These are phyloP conservation scores for Acipenser oxyrinchus DNA, from an alignment of 2,797 vertebrate genomes.

Conservation along the genomic window DNA sequence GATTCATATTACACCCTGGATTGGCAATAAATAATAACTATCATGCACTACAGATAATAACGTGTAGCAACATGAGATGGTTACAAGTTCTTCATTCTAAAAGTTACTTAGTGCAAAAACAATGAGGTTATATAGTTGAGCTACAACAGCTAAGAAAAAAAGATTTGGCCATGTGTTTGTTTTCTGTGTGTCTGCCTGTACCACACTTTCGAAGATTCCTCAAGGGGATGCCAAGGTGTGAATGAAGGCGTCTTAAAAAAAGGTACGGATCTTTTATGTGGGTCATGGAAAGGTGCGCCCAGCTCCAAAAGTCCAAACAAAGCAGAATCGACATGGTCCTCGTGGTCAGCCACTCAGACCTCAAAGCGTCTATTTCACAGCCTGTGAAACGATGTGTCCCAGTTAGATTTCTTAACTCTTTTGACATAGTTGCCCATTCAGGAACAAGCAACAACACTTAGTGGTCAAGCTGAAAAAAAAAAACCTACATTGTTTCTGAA, in stretches of 20 bases:
- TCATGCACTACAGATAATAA: conserved; percentile 43
- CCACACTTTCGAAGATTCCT: conserved; percentile 18
- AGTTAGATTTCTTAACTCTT: not conserved
- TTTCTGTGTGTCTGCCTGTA: conserved; percentile 26
- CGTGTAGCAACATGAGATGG: conserved; percentile 60
- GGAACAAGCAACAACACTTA: conserved; percentile 14
- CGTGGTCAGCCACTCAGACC: not conserved
- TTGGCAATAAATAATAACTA: conserved; percentile 36
- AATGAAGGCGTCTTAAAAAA: not conserved
- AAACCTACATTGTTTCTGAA: conserved; percentile 16
- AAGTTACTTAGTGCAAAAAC: conserved; percentile 68
- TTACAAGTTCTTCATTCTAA: conserved; percentile 58
- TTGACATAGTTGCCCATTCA: conserved; percentile 3
- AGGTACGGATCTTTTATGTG: conserved; percentile 7
- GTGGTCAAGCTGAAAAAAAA: conserved; percentile 13
- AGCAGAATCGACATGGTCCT: too few species aligned
- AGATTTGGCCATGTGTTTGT: conserved; percentile 42
- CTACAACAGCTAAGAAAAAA: conserved; percentile 60
- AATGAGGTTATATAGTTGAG: conserved; percentile 81
- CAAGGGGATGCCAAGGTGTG: conserved; percentile 13
- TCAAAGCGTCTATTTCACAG: not conserved
- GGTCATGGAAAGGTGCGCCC: conserved; percentile 18
- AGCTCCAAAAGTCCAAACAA: not conserved
- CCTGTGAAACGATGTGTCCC: not conserved
- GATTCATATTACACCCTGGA: conserved; percentile 28